Evolutionary conservation across 2,113 vertebrate genomes (phyloP).

Genomic region (Chlamydotis undulata): DNA sequence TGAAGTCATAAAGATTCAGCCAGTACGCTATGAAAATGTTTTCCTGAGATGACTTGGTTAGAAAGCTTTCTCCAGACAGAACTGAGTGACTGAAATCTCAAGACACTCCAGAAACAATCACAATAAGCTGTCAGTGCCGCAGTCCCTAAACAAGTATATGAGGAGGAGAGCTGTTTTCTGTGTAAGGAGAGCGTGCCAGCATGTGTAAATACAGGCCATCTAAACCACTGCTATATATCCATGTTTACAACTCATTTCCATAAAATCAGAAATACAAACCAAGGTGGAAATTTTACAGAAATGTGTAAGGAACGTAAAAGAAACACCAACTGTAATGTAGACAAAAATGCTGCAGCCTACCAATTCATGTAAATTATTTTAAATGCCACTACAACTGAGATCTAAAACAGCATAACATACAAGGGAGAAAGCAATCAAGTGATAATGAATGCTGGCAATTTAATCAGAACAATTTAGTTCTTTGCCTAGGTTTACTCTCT

Average conservation of each 20-base stretch:
- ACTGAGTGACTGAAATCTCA: background rate
- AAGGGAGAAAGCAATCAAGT: background rate
- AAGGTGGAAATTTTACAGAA: background rate
- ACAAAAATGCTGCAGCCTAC: background rate
- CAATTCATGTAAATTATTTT: background rate
- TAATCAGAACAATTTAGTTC: background rate
- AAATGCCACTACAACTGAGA: background rate
- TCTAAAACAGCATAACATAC: background rate
- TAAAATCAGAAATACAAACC: background rate
- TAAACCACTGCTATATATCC: background rate
- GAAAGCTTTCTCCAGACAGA: background rate
- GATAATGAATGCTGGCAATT: constrained; percentile 27
- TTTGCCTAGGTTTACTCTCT: background rate
- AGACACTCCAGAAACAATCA: background rate
- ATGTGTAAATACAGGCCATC: background rate
- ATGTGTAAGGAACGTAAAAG: background rate
- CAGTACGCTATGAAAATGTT: background rate
- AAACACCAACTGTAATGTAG: background rate
- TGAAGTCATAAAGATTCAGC: background rate
- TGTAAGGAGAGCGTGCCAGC: background rate
- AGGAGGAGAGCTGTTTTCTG: background rate
- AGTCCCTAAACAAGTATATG: background rate
- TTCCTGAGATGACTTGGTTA: background rate
- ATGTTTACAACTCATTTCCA: background rate
- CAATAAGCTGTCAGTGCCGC: background rate